These are phyloP conservation scores for Halocynthia aurantium DNA, from an alignment of 23 tunicate genomes.

Conservation along the genomic window DNA sequence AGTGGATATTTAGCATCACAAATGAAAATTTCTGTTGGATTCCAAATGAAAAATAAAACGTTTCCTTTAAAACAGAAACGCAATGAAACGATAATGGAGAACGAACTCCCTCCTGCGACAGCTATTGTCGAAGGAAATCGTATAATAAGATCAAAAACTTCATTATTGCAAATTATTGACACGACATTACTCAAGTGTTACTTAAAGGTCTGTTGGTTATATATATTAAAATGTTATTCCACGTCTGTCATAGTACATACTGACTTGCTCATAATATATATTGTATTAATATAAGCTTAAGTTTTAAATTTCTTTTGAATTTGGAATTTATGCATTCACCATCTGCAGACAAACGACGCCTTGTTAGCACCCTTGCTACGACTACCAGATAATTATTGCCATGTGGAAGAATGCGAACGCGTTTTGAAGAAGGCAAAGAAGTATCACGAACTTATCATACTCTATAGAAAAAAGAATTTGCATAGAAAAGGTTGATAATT, in stretches of 20 bases:
- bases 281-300: background rate
- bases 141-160: slow-evolving; percentile 34
- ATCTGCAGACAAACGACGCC: slow-evolving; percentile 80
- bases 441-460: slow-evolving; percentile 59
- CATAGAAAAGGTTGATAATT: slow-evolving; percentile 65
- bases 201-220: slow-evolving; percentile 46
- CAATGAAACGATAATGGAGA: slow-evolving; percentile 42
- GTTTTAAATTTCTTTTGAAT: slow-evolving; percentile 1
- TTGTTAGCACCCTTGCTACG: slow-evolving; percentile 77
- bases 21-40: background rate
- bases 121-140: slow-evolving; percentile 63
- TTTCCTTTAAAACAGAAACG: slow-evolving; percentile 52
- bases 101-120: slow-evolving; percentile 15
- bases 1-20: too few relatives aligned
- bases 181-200: slow-evolving; percentile 84
- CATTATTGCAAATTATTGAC: slow-evolving; percentile 72
- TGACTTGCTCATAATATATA: background rate
- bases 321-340: background rate
- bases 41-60: background rate
- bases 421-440: slow-evolving; percentile 47
- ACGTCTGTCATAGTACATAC: background rate
- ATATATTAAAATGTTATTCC: background rate
- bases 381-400: slow-evolving; percentile 86
- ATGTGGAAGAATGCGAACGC: slow-evolving; percentile 73
- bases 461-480: slow-evolving; percentile 56